Evolutionary conservation across 2,888 invertebrate species (phyloP).

Genomic region (Dromius quadrimaculatus): DNA sequence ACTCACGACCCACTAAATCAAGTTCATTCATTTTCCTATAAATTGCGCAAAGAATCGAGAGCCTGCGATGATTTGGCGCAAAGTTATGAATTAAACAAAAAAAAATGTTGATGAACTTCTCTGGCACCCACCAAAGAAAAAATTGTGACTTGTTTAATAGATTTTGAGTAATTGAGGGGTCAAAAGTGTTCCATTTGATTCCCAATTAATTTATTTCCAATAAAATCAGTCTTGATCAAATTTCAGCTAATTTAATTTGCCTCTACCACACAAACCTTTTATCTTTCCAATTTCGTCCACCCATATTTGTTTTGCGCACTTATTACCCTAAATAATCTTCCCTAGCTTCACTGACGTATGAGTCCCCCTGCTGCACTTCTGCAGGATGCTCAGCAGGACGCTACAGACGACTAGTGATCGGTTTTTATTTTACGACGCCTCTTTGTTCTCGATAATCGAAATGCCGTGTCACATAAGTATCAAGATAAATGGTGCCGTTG

Average conservation of each 20-base stretch:
- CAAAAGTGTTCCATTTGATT: no score
- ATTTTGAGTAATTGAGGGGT: no score
- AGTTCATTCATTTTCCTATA: no score
- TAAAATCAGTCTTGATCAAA: no score
- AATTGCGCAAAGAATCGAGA: no score
- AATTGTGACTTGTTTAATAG: no score
- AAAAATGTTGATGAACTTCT: no score
- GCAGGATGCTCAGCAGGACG: background rate
- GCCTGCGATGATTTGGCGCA: no score
- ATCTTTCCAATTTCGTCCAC: conserved; percentile 3
- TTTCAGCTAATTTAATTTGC: background rate
- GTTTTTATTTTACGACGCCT: conserved; percentile 59
- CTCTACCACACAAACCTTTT: conserved; percentile 7
- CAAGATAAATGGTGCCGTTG: conserved; percentile 63
- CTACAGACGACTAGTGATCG: conserved; percentile 26
- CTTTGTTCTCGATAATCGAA: conserved; percentile 66
- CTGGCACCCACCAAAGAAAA: no score
- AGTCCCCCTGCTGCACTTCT: conserved; percentile 4
- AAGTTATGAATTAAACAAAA: no score
- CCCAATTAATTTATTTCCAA: no score
- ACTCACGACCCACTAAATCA: no score
- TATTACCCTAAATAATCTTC: conserved; percentile 7
- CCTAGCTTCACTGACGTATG: background rate
- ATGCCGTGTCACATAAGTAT: conserved; percentile 64
- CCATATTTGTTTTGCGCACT: background rate